These are phyloP conservation scores for Drosophila mercatorum DNA, from an alignment of 2,888 invertebrate genomes.

Conservation along the genomic window DNA sequence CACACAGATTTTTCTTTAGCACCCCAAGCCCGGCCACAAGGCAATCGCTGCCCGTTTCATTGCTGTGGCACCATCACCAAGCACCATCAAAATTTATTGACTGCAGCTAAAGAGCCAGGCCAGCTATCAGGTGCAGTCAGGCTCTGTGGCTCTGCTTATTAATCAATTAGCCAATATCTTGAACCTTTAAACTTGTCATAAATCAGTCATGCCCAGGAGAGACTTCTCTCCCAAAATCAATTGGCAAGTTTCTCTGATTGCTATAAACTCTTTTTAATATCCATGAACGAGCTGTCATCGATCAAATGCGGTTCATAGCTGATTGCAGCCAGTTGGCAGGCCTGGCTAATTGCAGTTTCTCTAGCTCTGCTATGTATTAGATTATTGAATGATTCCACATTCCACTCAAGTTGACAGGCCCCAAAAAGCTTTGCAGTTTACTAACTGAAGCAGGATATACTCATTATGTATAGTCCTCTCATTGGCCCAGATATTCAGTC, in stretches of 20 bases:
- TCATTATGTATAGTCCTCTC: background rate
- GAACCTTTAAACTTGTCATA: background rate
- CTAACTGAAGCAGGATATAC: background rate
- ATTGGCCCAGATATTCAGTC: background rate
- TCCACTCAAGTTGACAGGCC: background rate
- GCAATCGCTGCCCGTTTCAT: background rate
- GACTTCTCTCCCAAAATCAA: constrained; percentile 17
- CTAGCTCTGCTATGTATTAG: background rate
- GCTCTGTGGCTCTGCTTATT: background rate
- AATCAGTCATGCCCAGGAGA: background rate
- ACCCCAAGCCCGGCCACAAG: constrained; percentile 11
- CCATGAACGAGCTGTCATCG: constrained; percentile 36
- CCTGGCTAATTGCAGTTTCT: constrained; percentile 17
- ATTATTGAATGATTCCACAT: no score
- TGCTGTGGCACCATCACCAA: background rate
- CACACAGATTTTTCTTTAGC: constrained; percentile 66
- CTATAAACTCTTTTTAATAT: constrained; percentile 27
- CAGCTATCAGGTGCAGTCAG: constrained; percentile 35
- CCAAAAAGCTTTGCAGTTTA: background rate
- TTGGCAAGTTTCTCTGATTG: constrained; percentile 29
- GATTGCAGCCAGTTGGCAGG: constrained; percentile 39
- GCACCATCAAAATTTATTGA: constrained; percentile 57
- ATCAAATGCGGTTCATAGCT: constrained; percentile 43
- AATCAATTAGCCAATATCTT: constrained; percentile 35
- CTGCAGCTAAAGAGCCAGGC: constrained; percentile 17